A percentile compares a stretch with the other conserved stretches of the same genome.
phyloP scores from a whole-genome alignment of 2,797 vertebrate genomes.

The Acipenser ruthenus region DNA sequence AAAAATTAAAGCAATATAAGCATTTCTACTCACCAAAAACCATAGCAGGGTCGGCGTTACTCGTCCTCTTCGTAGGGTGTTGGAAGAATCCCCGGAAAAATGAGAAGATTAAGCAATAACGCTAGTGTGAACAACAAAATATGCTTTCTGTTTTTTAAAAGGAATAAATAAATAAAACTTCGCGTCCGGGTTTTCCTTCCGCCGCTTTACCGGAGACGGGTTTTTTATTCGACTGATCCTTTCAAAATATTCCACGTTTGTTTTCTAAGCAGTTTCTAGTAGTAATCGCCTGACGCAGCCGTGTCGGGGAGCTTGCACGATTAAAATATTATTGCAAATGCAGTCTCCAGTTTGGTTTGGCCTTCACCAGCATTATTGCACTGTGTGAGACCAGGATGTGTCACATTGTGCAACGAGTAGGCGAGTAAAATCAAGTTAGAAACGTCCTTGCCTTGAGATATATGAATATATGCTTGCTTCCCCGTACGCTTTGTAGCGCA shows the following conservation, averaged over 20 bases:
- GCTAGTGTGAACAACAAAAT: background rate
- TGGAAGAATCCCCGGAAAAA: background rate
- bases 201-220: conserved; percentile 4
- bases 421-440: background rate
- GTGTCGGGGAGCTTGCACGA: background rate
- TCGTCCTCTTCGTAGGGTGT: background rate
- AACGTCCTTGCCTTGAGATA: conserved; percentile 13
- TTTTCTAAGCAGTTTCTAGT: background rate
- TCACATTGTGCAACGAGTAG: conserved; percentile 4
- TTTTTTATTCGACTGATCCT: background rate
- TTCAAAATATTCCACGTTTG: background rate
- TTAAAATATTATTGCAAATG: background rate
- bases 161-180: background rate
- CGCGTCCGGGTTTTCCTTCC: conserved; percentile 11
- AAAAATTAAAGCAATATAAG: background rate
- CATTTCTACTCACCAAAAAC: conserved; percentile 20
- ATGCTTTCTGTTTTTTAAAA: background rate
- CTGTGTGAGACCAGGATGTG: too few species aligned
- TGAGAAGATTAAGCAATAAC: background rate
- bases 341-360: background rate
- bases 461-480: background rate
- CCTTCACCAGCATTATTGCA: background rate
- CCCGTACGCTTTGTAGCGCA: background rate
- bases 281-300: background rate
- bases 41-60: background rate